Evolutionary conservation across 2,888 invertebrate species (phyloP).

Genomic region (Tipula vernalis): DNA sequence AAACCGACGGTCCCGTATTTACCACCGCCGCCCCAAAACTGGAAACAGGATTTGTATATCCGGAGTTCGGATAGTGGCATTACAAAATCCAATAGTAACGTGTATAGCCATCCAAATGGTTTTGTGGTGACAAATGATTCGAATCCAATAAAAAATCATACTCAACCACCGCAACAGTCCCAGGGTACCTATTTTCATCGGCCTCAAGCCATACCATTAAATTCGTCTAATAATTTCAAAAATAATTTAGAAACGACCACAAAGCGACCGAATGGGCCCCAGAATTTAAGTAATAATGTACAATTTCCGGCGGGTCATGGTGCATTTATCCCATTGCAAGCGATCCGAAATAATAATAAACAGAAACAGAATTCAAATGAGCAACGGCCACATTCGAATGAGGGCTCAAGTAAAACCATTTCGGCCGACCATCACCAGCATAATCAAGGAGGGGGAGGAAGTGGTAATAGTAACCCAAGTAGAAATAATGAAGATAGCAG

Average conservation of each 20-base stretch:
- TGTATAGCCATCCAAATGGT: background rate
- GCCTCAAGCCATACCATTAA: conserved; percentile 7
- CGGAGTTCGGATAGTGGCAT: background rate
- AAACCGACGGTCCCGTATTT: conserved; percentile 13
- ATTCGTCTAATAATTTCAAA: background rate
- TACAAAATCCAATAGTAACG: background rate
- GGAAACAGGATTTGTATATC: conserved; percentile 11
- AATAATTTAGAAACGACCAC: background rate
- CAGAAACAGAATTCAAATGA: conserved; percentile 16
- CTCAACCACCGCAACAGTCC: background rate
- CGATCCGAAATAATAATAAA: conserved; percentile 29
- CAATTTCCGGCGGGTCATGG: conserved; percentile 23
- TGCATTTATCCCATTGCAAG: conserved; percentile 44
- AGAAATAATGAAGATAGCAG: background rate
- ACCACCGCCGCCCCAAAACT: conserved; percentile 17
- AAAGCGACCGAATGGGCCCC: conserved; percentile 16
- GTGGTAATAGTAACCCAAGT: background rate
- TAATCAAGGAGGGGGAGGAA: background rate
- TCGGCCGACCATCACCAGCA: background rate
- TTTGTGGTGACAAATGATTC: background rate
- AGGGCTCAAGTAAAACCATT: background rate
- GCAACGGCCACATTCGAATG: background rate
- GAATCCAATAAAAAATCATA: background rate
- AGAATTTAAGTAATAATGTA: conserved; percentile 19
- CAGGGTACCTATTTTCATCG: background rate